Base-by-base conservation (phyloP, 2,797 vertebrate species). In the Gorsachius magnificus region DNA sequence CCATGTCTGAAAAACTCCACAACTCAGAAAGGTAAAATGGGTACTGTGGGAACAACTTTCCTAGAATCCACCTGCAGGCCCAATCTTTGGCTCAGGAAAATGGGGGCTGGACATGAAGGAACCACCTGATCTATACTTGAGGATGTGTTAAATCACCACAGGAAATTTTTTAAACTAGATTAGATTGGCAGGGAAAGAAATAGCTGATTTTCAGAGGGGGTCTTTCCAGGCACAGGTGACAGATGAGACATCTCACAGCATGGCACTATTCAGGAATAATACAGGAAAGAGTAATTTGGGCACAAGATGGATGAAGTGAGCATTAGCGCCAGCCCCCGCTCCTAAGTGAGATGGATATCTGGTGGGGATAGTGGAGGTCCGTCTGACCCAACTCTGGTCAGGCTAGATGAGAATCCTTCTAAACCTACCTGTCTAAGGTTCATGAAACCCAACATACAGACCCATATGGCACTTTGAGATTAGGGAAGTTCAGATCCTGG, bases 401-500 rank as follows among this genome's bases (percentile, higher is more conserved):
- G n/a, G 33, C 20, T 41, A 64, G 29, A 71, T 35, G 26, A 83
- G 64, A 46, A 26, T n/a, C 18, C 33, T 91, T 77, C 53, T 77
- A 56, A 87, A 74, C 18, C 28, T 83, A 57, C 29, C 53, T 28
- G 20, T 35, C 26, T 75, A 70, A 78, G 25, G 83, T 24, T 64
- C 45, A 57, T 56, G 58, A 85, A 93, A 89, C 35, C 20, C n/a
- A 87, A 41, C 57, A 78, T 11, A 65, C 41, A 77, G 46, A 76
- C 17, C 56, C 87, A 89, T 58, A 76, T 22, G 58, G 43, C 22
- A 69, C 87, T 93, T 63, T 4, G 7, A 76, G 58, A 92, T 76
- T 16, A 72, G 16, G 31, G 58, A 83, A 87, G 45, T 78, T 93
- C 53, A 94, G 72, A 86, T 90, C 16, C 56, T 88, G 63, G 63